Evolutionary conservation across 2,113 vertebrate species (phyloP).

Genomic region (Hylia prasina): DNA sequence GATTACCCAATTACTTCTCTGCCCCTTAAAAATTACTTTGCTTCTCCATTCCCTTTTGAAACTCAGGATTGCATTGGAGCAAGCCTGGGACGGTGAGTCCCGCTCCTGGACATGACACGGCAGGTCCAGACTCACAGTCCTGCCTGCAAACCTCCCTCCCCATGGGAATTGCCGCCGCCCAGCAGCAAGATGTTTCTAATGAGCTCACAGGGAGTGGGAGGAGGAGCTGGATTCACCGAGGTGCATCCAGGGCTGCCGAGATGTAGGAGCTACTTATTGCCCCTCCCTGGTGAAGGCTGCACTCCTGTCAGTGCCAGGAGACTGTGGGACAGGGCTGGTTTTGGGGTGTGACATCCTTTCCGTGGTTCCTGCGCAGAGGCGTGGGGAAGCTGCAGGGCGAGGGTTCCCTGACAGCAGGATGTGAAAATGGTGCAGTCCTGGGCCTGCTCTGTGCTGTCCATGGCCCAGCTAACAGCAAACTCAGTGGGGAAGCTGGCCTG

Average conservation of each 20-base stretch:
- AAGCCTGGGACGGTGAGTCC: background rate
- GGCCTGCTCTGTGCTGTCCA: background rate
- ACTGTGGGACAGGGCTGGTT: background rate
- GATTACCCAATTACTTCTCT: background rate
- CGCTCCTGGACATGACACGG: accelerated
- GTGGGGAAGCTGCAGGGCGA: background rate
- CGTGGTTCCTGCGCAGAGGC: background rate
- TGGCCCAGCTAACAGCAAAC: background rate
- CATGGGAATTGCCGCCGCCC: background rate
- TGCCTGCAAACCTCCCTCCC: background rate
- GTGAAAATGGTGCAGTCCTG: too few species aligned
- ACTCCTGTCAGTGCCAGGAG: accelerated
- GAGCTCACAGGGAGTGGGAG: background rate
- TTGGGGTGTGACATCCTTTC: background rate
- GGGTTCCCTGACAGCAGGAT: background rate
- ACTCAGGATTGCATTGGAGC: background rate
- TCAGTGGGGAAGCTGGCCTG: background rate
- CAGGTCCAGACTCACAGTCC: background rate
- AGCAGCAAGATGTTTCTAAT: background rate
- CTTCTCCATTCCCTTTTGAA: background rate
- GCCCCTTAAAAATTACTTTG: background rate
- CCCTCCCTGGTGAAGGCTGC: accelerated
- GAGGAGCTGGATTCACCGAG: accelerated
- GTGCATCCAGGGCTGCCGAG: background rate
- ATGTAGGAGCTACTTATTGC: accelerated